Percentiles rank a stretch among this genome's conserved stretches.
Evolutionary conservation across 2,888 invertebrate species (phyloP).

Genomic region (Agrilus biguttatus): DNA sequence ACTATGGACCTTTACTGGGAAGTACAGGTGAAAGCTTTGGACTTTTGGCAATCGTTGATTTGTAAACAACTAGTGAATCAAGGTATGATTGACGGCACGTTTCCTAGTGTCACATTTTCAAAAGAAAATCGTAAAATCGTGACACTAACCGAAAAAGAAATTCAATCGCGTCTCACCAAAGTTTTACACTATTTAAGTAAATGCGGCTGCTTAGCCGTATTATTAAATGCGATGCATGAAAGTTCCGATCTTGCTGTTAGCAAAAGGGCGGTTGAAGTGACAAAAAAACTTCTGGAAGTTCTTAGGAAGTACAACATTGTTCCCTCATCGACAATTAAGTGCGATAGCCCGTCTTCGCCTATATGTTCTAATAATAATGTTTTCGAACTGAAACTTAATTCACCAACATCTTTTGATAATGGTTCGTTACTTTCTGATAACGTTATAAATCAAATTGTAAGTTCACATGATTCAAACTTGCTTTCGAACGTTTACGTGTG

Average conservation of each 20-base stretch:
- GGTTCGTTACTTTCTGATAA: slow-evolving; percentile 27
- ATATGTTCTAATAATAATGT: no score
- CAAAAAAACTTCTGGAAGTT: slow-evolving; percentile 23
- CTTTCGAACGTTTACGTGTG: slow-evolving; percentile 43
- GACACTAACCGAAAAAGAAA: slow-evolving; percentile 50
- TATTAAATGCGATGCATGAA: slow-evolving; percentile 48
- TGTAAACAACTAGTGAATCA: slow-evolving; percentile 50
- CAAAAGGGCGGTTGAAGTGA: slow-evolving; percentile 41
- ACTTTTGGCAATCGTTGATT: slow-evolving; percentile 59
- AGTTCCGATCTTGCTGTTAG: slow-evolving; percentile 61
- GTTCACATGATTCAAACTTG: slow-evolving; percentile 45
- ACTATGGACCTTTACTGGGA: slow-evolving; percentile 70
- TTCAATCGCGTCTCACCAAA: slow-evolving; percentile 47
- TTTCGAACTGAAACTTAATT: no score
- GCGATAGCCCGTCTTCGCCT: no score
- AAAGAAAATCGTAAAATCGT: slow-evolving; percentile 66
- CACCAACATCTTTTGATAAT: no score
- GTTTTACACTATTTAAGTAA: slow-evolving; percentile 43
- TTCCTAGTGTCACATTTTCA: slow-evolving; percentile 68
- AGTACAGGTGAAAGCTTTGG: slow-evolving; percentile 55
- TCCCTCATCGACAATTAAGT: no score
- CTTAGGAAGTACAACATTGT: no score
- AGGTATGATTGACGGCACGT: slow-evolving; percentile 72
- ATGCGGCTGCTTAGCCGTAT: slow-evolving; percentile 54
- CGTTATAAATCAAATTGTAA: slow-evolving; percentile 51